phyloP scores from a whole-genome alignment of 2,113 vertebrate species.

The Agelaius phoeniceus region DNA sequence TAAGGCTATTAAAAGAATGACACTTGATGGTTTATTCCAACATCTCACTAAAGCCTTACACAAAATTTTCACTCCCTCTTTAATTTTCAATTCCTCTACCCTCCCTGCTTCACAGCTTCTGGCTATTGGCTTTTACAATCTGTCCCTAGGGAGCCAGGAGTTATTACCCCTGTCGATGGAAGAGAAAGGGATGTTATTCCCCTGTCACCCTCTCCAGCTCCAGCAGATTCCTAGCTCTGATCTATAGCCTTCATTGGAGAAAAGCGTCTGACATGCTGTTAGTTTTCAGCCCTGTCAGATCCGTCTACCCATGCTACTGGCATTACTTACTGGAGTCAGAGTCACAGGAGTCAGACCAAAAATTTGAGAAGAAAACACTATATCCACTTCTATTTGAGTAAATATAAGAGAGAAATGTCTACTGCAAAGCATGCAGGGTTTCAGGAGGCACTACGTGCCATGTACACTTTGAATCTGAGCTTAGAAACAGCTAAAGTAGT shows the following conservation, averaged over 20 bases:
- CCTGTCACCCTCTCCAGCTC: conserved; percentile 90
- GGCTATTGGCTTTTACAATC: conserved; percentile 99
- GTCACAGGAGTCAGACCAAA: conserved; percentile 72
- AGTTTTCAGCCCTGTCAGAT: conserved; percentile 77
- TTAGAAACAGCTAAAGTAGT: not conserved
- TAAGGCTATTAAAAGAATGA: conserved; percentile 68
- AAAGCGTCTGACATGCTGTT: conserved; percentile 78
- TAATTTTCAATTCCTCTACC: conserved; percentile 98
- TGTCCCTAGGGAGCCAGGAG: conserved; percentile 97
- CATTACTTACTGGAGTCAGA: conserved; percentile 74
- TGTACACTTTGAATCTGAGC: not conserved
- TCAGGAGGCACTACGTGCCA: not conserved
- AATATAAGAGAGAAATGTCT: not conserved
- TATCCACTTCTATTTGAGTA: not conserved
- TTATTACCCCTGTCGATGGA: conserved; percentile 99
- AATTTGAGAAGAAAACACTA: conserved; percentile 45
- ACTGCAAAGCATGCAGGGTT: not conserved
- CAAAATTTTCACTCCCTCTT: conserved; percentile 83
- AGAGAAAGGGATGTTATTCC: conserved; percentile 99
- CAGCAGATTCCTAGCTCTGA: conserved; percentile 90
- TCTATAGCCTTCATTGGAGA: conserved; percentile 87
- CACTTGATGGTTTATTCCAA: conserved; percentile 73
- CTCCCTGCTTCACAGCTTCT: conserved; percentile 96
- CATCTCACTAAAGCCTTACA: conserved; percentile 66
- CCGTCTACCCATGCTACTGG: conserved; percentile 70